These are phyloP conservation scores for Steatocranus sp. DNA, from an alignment of 2,797 vertebrate genomes.

Conservation along the genomic window DNA sequence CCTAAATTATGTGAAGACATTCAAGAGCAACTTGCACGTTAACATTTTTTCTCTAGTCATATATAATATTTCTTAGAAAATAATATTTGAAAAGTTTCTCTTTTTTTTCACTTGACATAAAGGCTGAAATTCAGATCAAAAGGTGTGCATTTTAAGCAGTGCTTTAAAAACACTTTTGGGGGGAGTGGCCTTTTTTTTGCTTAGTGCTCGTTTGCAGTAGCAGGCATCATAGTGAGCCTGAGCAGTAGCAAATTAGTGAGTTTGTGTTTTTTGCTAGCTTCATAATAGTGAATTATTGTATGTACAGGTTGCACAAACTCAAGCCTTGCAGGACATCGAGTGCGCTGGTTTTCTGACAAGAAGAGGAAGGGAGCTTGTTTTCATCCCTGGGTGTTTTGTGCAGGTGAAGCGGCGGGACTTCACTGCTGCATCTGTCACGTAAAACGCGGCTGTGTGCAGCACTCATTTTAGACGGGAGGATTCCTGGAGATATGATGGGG, in stretches of 20 bases:
- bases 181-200: not conserved
- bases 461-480: not conserved
- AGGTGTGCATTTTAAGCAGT: not conserved
- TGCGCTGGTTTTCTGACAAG: not conserved
- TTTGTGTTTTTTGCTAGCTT: not conserved
- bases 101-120: not conserved
- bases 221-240: not conserved
- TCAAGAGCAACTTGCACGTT: not conserved
- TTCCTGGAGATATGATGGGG: not conserved
- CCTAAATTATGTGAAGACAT: not conserved
- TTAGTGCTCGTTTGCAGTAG: not conserved
- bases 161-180: not conserved
- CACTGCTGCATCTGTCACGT: not conserved
- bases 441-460: not conserved
- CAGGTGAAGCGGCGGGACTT: not conserved
- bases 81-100: not conserved
- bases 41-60: rapidly evolving
- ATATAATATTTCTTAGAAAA: not conserved
- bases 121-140: not conserved
- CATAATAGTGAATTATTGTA: not conserved
- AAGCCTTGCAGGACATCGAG: not conserved
- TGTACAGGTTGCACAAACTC: not conserved
- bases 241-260: not conserved
- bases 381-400: not conserved
- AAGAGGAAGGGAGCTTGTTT: not conserved